A percentile compares a stretch with the other conserved stretches of the same genome.
Conservation (phyloP, 1,140 invertebrate species). For the Frieseomelitta varia region DNA sequence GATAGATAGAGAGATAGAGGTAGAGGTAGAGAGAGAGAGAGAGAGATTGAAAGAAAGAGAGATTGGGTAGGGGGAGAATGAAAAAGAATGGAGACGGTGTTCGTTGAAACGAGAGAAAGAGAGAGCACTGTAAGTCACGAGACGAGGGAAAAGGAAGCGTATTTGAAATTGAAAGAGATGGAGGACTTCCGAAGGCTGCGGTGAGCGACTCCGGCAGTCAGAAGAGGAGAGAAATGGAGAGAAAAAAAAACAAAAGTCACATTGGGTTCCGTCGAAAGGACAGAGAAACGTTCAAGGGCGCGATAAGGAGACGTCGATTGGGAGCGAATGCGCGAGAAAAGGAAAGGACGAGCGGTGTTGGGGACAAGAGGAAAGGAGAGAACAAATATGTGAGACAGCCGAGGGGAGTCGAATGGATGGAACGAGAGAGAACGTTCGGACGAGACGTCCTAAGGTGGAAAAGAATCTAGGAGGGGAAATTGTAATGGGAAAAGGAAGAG, state of each 20-base stretch:
- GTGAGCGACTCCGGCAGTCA: constrained; percentile 13
- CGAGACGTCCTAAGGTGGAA: not conserved
- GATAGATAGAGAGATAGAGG: constrained; percentile 14
- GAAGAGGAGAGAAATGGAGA: constrained; percentile 49
- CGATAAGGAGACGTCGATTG: constrained; percentile 22
- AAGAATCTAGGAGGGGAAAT: constrained; percentile 3
- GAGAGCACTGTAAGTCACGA: constrained; percentile 42
- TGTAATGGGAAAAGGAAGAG: not conserved
- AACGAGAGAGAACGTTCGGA: not conserved
- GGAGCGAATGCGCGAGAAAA: not conserved
- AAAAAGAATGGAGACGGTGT: constrained; percentile 4
- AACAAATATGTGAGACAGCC: not conserved
- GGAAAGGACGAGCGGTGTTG: not conserved
- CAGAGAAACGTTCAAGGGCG: constrained; percentile 40
- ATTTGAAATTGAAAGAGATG: constrained; percentile 21
- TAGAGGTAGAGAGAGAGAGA: constrained; percentile 11
- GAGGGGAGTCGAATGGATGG: not conserved
- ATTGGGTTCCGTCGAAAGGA: constrained; percentile 19
- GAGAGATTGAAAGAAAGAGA: not conserved
- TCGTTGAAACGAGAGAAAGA: constrained; percentile 18
- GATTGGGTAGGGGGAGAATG: too few relatives aligned
- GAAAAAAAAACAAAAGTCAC: constrained; percentile 43
- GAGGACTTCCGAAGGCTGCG: constrained; percentile 36
- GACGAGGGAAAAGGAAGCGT: constrained; percentile 6
- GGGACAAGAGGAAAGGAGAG: not conserved